Percentiles rank a stretch among this genome's conserved stretches.
Conservation (phyloP, 2,888 invertebrate genomes). For the Nephrocerus scutellatus region DNA sequence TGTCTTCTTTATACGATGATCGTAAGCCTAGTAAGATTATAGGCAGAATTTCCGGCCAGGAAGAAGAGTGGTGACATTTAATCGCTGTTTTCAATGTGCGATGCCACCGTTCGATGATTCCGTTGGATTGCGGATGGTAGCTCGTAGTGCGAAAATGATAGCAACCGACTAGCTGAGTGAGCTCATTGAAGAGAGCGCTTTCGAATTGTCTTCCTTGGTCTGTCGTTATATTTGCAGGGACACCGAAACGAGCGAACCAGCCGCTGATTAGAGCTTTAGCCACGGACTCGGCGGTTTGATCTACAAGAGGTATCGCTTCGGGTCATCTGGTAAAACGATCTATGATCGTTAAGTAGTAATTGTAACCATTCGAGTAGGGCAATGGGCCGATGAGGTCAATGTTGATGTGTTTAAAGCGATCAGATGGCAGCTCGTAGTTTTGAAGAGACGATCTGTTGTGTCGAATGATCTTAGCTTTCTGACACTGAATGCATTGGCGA, state of each 20-base stretch:
- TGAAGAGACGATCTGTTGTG: background rate
- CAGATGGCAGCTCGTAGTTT: background rate
- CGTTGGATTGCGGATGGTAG: slow-evolving; percentile 8
- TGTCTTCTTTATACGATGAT: slow-evolving; percentile 3
- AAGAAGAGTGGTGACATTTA: slow-evolving; percentile 3
- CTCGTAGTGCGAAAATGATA: slow-evolving; percentile 4
- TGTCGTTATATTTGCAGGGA: slow-evolving; percentile 6
- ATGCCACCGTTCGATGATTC: slow-evolving; percentile 8
- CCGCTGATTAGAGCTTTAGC: background rate
- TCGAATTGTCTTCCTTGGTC: slow-evolving; percentile 11
- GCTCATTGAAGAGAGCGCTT: slow-evolving; percentile 6
- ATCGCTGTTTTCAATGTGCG: slow-evolving; percentile 5
- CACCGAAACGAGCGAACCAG: slow-evolving; percentile 8
- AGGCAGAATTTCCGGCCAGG: slow-evolving; percentile 5
- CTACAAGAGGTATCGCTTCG: slow-evolving; percentile 6
- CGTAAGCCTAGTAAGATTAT: slow-evolving; percentile 1
- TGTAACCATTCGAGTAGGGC: slow-evolving; percentile 2
- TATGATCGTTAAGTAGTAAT: slow-evolving; percentile 5
- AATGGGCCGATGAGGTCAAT: slow-evolving; percentile 10
- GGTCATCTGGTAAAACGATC: slow-evolving; percentile 13
- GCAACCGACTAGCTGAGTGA: slow-evolving; percentile 2
- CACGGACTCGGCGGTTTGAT: slow-evolving; percentile 5
- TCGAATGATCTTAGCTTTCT: background rate
- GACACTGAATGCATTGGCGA: background rate
- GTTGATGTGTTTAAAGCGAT: slow-evolving; percentile 7